A percentile compares a stretch with the other conserved stretches of the same genome.
These are phyloP conservation scores for Microhierax caerulescens DNA, from an alignment of 2,797 vertebrate genomes.

Conservation along the genomic window DNA sequence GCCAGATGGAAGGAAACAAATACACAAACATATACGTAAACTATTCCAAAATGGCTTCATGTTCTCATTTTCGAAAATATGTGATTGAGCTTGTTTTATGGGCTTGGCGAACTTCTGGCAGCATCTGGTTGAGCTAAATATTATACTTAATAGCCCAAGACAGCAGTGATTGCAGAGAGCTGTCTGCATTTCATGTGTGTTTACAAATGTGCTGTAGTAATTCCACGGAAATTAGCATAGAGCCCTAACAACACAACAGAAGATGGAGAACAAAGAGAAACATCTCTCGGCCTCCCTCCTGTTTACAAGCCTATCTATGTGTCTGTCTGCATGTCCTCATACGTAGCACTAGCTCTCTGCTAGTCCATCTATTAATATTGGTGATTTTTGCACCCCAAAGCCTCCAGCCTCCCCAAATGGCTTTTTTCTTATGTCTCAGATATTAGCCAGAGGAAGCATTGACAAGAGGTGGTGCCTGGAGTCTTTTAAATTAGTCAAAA, in stretches of 20 bases:
- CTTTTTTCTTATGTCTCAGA: neutral
- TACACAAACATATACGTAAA: neutral
- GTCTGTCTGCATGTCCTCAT: fast-evolving
- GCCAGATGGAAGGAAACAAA: constrained; percentile 43
- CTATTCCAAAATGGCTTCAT: constrained; percentile 49
- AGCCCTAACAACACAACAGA: neutral
- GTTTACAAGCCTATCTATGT: fast-evolving
- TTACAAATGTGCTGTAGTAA: constrained; percentile 32
- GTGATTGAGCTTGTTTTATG: constrained; percentile 55
- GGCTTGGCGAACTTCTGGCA: constrained; percentile 36
- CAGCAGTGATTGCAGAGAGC: constrained; percentile 32
- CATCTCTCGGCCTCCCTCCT: neutral
- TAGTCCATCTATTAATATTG: fast-evolving
- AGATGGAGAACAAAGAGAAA: constrained; percentile 25
- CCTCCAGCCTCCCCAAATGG: neutral
- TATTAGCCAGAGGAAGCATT: neutral
- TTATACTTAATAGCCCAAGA: constrained; percentile 59
- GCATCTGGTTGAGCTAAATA: constrained; percentile 64
- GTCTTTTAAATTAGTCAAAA: neutral
- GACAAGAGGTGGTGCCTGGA: neutral
- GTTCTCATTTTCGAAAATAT: neutral
- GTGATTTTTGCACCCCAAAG: neutral
- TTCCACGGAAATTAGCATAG: constrained; percentile 9
- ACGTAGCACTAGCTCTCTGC: neutral
- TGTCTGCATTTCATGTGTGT: constrained; percentile 35